These are phyloP conservation scores for Pelobates fuscus DNA, from an alignment of 2,113 vertebrate species.

Conservation along the genomic window DNA sequence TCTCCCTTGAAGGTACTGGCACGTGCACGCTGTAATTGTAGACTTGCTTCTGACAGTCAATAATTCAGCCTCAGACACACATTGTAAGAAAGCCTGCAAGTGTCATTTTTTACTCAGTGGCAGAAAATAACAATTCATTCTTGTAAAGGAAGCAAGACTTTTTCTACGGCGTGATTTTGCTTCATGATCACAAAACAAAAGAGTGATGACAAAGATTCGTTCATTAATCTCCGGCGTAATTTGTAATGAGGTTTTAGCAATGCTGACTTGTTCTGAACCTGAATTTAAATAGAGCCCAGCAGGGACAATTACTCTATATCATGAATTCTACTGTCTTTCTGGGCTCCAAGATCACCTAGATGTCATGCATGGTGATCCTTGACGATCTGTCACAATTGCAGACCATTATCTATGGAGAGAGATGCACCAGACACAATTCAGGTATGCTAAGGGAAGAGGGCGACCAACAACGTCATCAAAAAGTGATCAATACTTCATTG, in stretches of 20 bases:
- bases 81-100: slow-evolving; percentile 6
- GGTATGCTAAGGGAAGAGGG: no score
- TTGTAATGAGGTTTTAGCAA: slow-evolving; percentile 23
- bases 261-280: slow-evolving; percentile 11
- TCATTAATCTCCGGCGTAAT: slow-evolving; percentile 39
- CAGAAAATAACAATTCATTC: slow-evolving; percentile 45
- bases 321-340: background rate
- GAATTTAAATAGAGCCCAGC: slow-evolving; percentile 4
- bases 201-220: slow-evolving; percentile 19
- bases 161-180: slow-evolving; percentile 31
- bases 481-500: no score
- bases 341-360: background rate
- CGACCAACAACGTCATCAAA: no score
- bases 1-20: slow-evolving; percentile 34
- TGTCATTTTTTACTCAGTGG: slow-evolving; percentile 34
- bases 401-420: background rate
- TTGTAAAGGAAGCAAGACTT: slow-evolving; percentile 36
- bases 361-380: background rate
- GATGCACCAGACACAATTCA: no score
- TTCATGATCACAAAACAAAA: slow-evolving; percentile 42
- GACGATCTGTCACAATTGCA: background rate
- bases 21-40: slow-evolving; percentile 35
- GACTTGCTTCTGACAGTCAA: slow-evolving; percentile 39
- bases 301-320: background rate
- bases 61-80: slow-evolving; percentile 42